Evolutionary conservation across 2,888 invertebrate species (phyloP).

Genomic region (Apoderus coryli): DNA sequence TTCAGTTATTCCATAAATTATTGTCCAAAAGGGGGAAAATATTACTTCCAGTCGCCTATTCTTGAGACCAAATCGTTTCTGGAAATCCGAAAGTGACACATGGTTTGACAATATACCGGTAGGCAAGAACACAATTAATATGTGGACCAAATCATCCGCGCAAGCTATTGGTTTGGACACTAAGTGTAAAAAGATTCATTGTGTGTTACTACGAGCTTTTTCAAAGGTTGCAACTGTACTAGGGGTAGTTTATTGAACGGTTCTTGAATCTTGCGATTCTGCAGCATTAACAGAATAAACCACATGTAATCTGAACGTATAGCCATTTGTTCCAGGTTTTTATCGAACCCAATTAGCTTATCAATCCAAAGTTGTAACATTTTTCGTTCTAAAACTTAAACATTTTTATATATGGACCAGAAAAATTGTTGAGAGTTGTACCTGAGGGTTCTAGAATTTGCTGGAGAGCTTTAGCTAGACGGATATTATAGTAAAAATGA

Average conservation of each 20-base stretch:
- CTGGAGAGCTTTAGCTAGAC: conserved; percentile 32
- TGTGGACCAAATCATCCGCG: too few species aligned
- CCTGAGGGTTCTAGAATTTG: conserved; percentile 31
- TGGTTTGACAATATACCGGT: too few species aligned
- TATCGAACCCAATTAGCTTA: conserved; percentile 26
- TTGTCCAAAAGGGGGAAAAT: too few species aligned
- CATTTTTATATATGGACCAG: too few species aligned
- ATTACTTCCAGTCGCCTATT: too few species aligned
- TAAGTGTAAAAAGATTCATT: too few species aligned
- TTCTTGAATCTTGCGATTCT: conserved; percentile 27
- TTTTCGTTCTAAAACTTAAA: conserved; percentile 21
- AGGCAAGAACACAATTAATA: too few species aligned
- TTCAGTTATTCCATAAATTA: too few species aligned
- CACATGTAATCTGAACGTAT: conserved; percentile 33
- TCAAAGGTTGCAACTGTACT: conserved; percentile 24
- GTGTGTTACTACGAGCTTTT: conserved; percentile 30
- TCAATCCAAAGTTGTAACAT: conserved; percentile 29
- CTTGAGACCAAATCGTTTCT: too few species aligned
- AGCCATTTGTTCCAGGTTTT: conserved; percentile 23
- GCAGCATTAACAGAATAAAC: conserved; percentile 32
- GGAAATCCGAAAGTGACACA: too few species aligned
- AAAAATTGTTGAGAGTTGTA: conserved; percentile 17
- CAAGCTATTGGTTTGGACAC: too few species aligned
- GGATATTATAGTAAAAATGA: conserved; percentile 32
- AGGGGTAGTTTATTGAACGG: conserved; percentile 28